Conservation (phyloP, 2,113 vertebrate species). For the Mus pahari region DNA sequence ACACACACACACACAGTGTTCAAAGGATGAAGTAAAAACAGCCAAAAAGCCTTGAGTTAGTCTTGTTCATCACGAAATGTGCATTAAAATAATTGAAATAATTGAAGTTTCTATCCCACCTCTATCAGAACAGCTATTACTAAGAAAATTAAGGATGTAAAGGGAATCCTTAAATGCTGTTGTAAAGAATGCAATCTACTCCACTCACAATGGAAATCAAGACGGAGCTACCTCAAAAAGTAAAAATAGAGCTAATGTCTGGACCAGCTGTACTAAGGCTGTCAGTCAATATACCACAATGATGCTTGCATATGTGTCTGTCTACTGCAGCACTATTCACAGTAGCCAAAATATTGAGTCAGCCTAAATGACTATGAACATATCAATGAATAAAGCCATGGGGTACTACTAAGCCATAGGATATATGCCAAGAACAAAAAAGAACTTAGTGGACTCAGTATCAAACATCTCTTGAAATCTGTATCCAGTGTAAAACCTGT, state of each 20-base stretch:
- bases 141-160: neutral
- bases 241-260: neutral
- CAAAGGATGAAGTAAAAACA: neutral
- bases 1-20: neutral
- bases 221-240: neutral
- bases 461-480: constrained; percentile 11
- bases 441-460: neutral
- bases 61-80: neutral
- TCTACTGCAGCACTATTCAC: neutral
- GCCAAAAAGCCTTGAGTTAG: neutral
- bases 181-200: neutral
- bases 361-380: neutral
- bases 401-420: neutral
- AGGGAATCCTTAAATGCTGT: neutral
- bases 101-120: neutral
- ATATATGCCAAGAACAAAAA: neutral
- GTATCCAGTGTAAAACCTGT: neutral
- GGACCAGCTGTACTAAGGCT: neutral
- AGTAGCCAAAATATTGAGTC: neutral
- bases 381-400: neutral
- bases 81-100: neutral
- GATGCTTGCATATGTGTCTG: neutral
- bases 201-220: neutral
- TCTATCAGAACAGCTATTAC: neutral
- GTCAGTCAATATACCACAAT: neutral